These are phyloP conservation scores for Chromis chromis DNA, from an alignment of 2,797 vertebrate genomes.

Conservation along the genomic window DNA sequence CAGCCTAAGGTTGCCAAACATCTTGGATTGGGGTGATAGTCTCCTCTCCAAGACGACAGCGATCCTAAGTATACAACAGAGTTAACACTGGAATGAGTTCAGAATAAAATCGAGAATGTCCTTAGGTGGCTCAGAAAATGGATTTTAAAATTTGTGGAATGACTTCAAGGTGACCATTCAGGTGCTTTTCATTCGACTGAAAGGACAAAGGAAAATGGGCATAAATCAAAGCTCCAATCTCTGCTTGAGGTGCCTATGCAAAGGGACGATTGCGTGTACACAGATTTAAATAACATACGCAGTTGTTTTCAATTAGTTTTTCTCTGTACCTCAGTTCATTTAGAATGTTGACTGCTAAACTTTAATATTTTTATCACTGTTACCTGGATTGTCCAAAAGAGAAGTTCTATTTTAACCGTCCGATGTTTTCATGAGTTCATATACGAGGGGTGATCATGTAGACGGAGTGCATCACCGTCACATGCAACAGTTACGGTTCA, in stretches of 20 bases:
- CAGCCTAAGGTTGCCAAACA: constrained; percentile 25
- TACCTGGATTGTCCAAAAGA: neutral
- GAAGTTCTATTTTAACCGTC: no score
- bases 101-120: constrained; percentile 14
- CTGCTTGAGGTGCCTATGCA: neutral
- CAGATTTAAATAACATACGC: neutral
- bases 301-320: neutral
- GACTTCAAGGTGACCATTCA: constrained; percentile 13
- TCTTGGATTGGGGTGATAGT: constrained; percentile 6
- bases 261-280: neutral
- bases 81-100: constrained; percentile 29
- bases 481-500: no score
- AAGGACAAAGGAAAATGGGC: constrained; percentile 15
- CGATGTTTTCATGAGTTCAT: no score
- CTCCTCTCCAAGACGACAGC: constrained; percentile 31
- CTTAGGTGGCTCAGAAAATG: constrained; percentile 4
- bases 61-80: constrained; percentile 18
- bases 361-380: neutral
- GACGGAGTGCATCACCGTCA: no score
- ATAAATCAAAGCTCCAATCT: constrained; percentile 27
- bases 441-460: no score
- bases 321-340: neutral
- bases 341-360: no score
- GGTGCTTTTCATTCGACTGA: constrained; percentile 6
- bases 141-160: constrained; percentile 21